Conservation (phyloP, 2,888 invertebrate genomes). For the Blera fallax region DNA sequence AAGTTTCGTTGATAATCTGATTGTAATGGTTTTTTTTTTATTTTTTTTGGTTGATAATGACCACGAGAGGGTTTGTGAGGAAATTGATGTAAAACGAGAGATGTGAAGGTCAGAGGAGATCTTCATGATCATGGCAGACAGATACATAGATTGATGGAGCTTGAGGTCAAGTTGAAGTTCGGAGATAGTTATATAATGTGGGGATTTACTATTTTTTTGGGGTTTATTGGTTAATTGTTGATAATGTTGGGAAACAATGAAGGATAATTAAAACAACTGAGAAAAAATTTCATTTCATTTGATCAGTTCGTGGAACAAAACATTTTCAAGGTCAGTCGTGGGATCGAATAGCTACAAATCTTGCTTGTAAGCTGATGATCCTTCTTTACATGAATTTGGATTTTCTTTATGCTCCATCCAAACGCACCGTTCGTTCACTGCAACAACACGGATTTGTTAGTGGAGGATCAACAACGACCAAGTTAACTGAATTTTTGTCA, state of each 20-base stretch:
- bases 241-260: neutral
- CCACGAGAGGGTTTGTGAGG: neutral
- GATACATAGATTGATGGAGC: neutral
- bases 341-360: too few species aligned
- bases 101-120: slow-evolving; percentile 56
- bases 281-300: neutral
- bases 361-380: too few species aligned
- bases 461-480: too few species aligned
- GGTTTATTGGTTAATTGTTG: neutral
- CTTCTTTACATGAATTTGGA: too few species aligned
- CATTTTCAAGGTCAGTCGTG: too few species aligned
- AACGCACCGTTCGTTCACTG: too few species aligned
- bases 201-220: neutral
- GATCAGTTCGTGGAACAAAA: neutral
- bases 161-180: slow-evolving; percentile 28
- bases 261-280: neutral
- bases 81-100: slow-evolving; percentile 17
- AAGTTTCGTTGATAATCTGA: slow-evolving; percentile 43
- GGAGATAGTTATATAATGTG: neutral
- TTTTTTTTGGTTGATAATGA: slow-evolving; percentile 45
- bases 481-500: too few species aligned
- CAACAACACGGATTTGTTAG: too few species aligned
- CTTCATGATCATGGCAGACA: slow-evolving; percentile 35
- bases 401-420: too few species aligned
- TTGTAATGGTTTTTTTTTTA: slow-evolving; percentile 29